phyloP scores from a whole-genome alignment of 2,888 invertebrate genomes.

The Imbricaverruca yamaguchii region DNA sequence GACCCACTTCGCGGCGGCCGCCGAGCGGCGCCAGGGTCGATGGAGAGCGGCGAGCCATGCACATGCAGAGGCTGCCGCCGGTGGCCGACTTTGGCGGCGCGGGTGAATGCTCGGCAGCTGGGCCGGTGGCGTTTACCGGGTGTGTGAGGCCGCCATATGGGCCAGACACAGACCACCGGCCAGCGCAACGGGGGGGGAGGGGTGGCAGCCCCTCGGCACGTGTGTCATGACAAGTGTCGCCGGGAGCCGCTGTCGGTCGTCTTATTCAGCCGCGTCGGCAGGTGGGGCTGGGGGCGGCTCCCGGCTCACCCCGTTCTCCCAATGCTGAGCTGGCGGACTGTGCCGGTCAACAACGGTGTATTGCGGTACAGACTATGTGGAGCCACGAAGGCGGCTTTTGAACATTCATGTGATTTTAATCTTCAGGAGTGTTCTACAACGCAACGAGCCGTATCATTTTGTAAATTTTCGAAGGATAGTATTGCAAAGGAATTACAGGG shows the following conservation, averaged over 20 bases:
- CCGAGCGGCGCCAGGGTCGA: slow-evolving; percentile 7
- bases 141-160: background rate
- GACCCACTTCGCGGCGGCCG: slow-evolving; percentile 5
- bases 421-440: too few species aligned
- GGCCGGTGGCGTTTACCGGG: background rate
- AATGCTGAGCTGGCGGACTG: background rate
- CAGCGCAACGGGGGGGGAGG: background rate
- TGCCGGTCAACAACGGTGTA: background rate
- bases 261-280: background rate
- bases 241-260: background rate
- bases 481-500: too few species aligned
- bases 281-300: background rate
- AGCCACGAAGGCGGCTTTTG: background rate
- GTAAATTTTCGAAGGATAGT: too few species aligned
- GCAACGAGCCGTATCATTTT: too few species aligned
- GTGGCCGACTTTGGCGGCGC: background rate
- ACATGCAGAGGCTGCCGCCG: slow-evolving; percentile 3
- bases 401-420: too few species aligned
- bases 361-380: background rate
- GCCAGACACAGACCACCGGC: background rate
- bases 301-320: too few species aligned
- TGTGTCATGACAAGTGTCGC: background rate
- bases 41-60: background rate
- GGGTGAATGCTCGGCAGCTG: background rate
- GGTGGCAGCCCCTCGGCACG: background rate